Evolutionary conservation across 2,888 invertebrate species (phyloP), one percentile per base, ranked within the genome.

Genomic region (Coenonympha glycerion): DNA sequence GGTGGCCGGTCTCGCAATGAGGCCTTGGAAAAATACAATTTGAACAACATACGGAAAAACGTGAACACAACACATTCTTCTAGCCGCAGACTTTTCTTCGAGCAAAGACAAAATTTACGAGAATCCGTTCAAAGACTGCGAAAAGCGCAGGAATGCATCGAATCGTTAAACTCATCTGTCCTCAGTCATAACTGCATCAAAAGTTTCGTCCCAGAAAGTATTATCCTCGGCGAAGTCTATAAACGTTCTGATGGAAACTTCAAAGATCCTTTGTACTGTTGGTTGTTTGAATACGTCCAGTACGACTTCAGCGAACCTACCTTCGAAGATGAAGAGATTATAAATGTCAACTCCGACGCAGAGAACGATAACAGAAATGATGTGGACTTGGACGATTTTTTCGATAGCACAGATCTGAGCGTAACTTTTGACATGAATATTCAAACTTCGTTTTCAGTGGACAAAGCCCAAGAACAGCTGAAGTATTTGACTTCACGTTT

Each of bases 1-100:
- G 94, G 94, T 0, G 89, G 90, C 1, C 91, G 91, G 63, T 90
- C 91, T 0, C 90, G 90, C 49, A 89, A 88, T 63, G 82, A 88
- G 58, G 64, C 66, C 1, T 69, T 84, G 69, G 66, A 73, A 4
- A 60, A 69, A 3, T 71, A 92, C 42, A 75, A 86, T 49, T 60
- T 86, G 49, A 88, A 73, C 26, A 88, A 87, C 55, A 45, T 76
- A 48, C 63, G 80, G 49, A 39, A 53, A 62, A 46, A 31, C 13
- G 18, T 9, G 19, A 22, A 3, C 13, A 31, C n/a, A 3, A 2
- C 16, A 6, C 8, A 8, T 1, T 2, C 2, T 28, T 28, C 46
- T 2, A 37, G 36, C 3, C 33, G 15, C 9, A 11, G 22, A 2
- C 62, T 70, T 19, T 79, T 63, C 49, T 52, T 56, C 16, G 62